Evolutionary conservation across 2,113 vertebrate species (phyloP).

Genomic region (Vulpes vulpes): DNA sequence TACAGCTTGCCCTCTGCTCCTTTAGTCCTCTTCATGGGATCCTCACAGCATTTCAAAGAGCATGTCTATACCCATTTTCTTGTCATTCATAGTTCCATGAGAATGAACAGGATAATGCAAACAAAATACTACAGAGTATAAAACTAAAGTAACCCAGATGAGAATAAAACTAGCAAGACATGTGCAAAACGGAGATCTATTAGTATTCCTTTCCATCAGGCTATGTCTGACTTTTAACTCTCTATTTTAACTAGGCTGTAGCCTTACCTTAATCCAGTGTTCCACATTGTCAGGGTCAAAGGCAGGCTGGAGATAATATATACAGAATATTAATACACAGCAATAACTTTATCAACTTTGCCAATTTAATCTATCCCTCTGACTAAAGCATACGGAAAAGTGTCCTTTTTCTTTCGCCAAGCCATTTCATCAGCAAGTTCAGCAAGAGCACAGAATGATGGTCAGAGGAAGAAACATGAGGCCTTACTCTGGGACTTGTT

Average conservation of each 20-base stretch:
- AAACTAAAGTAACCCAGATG: neutral
- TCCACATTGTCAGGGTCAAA: constrained; percentile 84
- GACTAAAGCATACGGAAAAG: neutral
- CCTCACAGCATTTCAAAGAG: neutral
- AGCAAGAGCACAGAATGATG: constrained; percentile 5
- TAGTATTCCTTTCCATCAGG: constrained; percentile 15
- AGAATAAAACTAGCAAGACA: constrained; percentile 39
- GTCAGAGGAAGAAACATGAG: neutral
- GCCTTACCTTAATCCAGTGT: constrained; percentile 90
- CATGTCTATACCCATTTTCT: constrained; percentile 2
- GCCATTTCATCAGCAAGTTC: constrained; percentile 38
- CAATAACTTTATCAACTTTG: neutral
- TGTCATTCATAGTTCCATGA: neutral
- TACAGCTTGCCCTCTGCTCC: neutral
- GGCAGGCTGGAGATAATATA: constrained; percentile 79
- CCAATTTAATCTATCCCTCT: neutral
- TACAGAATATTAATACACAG: neutral
- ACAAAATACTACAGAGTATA: neutral
- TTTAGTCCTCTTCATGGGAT: constrained; percentile 4
- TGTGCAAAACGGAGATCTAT: neutral
- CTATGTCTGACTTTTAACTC: neutral
- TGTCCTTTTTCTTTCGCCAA: neutral
- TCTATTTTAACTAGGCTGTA: neutral
- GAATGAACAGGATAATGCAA: constrained; percentile 26
- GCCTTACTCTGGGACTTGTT: neutral